These are phyloP conservation scores for Acromyrmex charruanus DNA, from an alignment of 1,140 invertebrate species.

Conservation along the genomic window DNA sequence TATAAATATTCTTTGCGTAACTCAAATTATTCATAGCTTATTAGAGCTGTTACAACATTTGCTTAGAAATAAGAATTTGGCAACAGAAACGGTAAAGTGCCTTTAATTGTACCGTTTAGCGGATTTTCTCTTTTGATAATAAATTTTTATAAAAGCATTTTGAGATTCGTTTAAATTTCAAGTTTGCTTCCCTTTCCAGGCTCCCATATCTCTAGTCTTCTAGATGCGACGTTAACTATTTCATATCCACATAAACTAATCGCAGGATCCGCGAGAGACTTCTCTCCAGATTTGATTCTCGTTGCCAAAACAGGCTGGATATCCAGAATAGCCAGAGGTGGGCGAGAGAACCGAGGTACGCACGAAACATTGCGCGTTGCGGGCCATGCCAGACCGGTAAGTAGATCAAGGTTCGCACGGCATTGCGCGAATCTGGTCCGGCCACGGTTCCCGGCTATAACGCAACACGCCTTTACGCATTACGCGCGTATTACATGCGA, in stretches of 20 bases:
- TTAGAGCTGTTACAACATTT: background rate
- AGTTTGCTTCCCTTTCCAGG: background rate
- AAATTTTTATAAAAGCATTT: background rate
- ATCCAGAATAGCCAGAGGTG: background rate
- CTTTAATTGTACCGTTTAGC: background rate
- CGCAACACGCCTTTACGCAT: conserved; percentile 71
- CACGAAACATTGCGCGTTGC: background rate
- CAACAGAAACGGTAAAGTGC: conserved; percentile 18
- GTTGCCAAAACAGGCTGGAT: background rate
- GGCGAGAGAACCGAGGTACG: background rate
- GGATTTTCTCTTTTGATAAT: conserved; percentile 32
- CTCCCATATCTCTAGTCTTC: background rate
- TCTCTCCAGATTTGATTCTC: conserved; percentile 8
- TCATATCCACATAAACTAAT: background rate
- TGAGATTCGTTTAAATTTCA: background rate
- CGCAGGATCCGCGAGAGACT: background rate
- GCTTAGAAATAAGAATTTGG: background rate
- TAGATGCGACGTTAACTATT: background rate
- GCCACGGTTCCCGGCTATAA: conserved; percentile 67
- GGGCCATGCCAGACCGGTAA: conserved; percentile 69
- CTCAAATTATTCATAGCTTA: background rate
- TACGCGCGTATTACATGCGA: conserved; percentile 72
- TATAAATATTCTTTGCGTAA: background rate
- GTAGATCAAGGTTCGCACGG: conserved; percentile 81
- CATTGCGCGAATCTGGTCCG: conserved; percentile 78